phyloP scores from a whole-genome alignment of 2,888 invertebrate species.

The Spialia ferax region DNA sequence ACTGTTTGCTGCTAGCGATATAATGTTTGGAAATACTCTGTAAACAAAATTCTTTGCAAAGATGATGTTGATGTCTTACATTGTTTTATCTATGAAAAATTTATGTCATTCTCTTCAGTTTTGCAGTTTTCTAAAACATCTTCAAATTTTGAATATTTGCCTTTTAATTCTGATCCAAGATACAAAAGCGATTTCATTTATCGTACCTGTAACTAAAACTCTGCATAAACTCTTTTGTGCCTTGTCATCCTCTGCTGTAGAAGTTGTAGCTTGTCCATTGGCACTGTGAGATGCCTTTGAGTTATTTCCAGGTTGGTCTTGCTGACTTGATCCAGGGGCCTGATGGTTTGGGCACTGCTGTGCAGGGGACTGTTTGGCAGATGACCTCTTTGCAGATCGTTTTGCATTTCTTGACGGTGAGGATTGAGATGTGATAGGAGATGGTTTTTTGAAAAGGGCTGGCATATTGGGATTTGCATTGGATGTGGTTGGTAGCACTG shows the following conservation, averaged over 20 bases:
- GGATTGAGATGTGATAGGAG: neutral
- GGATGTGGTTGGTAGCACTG: neutral
- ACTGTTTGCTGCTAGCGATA: too few species aligned
- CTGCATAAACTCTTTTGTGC: slow-evolving; percentile 9
- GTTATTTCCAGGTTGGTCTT: neutral
- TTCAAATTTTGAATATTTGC: too few species aligned
- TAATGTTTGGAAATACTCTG: too few species aligned
- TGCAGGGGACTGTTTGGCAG: neutral
- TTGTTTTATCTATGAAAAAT: too few species aligned
- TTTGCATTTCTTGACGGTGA: slow-evolving; percentile 1
- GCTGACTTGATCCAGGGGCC: neutral
- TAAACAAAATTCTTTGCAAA: too few species aligned
- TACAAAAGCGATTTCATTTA: neutral
- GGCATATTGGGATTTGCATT: neutral
- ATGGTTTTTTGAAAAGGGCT: neutral
- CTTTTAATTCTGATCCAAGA: too few species aligned
- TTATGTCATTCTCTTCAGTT: too few species aligned
- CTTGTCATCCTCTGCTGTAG: neutral
- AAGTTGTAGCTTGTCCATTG: neutral
- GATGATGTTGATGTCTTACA: too few species aligned
- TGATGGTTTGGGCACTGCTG: too few species aligned
- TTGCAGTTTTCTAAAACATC: too few species aligned
- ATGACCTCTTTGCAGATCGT: slow-evolving; percentile 5
- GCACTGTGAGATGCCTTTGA: neutral
- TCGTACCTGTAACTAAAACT: slow-evolving; percentile 44